phyloP scores from a whole-genome alignment of 2,888 invertebrate species.

The Morpho deidamia region DNA sequence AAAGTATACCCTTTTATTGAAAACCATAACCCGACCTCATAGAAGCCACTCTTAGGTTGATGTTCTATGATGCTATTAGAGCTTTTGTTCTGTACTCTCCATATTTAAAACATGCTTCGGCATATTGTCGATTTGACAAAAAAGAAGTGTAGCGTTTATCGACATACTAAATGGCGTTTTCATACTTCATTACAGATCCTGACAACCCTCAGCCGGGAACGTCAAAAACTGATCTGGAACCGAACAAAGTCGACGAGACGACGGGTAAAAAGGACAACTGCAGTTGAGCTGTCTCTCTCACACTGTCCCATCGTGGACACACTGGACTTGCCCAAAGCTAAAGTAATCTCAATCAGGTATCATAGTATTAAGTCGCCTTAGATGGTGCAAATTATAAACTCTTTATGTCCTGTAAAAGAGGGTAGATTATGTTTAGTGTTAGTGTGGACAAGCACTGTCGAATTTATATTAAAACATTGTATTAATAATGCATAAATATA shows the following conservation, averaged over 20 bases:
- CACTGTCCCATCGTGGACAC: conserved; percentile 41
- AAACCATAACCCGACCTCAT: no score
- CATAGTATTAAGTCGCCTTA: conserved; percentile 53
- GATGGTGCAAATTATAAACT: conserved; percentile 28
- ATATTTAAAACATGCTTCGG: no score
- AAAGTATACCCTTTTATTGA: no score
- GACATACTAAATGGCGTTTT: neutral
- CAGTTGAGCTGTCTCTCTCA: conserved; percentile 59
- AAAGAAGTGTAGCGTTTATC: no score
- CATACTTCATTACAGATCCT: conserved; percentile 42
- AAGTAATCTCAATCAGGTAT: conserved; percentile 70
- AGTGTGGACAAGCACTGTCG: conserved; percentile 17
- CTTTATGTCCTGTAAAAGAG: conserved; percentile 19
- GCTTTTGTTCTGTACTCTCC: no score
- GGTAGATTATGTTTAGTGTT: conserved; percentile 8
- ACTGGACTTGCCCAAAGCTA: conserved; percentile 66
- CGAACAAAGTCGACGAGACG: conserved; percentile 40
- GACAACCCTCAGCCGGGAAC: conserved; percentile 49
- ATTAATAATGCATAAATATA: neutral
- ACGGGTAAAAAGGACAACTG: conserved; percentile 46
- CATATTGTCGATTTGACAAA: no score
- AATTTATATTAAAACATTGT: conserved; percentile 20
- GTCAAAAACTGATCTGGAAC: conserved; percentile 45
- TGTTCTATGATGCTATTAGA: no score
- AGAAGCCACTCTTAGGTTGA: no score